Percentiles rank a stretch among this genome's conserved stretches.
Evolutionary conservation across 2,888 invertebrate species (phyloP).

Genomic region (Euproctis similis): DNA sequence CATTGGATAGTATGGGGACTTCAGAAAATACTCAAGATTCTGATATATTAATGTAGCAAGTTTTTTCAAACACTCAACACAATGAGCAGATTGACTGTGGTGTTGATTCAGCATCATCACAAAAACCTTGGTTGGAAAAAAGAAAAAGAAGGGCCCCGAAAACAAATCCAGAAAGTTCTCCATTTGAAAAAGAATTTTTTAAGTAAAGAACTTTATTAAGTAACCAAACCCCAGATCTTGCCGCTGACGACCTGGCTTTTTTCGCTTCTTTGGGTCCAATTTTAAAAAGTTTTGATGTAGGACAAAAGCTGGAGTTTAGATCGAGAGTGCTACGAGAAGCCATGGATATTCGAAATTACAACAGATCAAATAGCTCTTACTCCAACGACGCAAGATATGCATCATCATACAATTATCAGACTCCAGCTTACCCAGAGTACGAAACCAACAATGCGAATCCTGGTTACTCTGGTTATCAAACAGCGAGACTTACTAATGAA

Average conservation of each 20-base stretch:
- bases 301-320: conserved; percentile 21
- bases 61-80: conserved; percentile 16
- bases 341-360: conserved; percentile 9
- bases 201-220: neutral
- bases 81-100: conserved; percentile 19
- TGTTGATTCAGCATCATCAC: conserved; percentile 7
- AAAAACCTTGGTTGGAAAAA: neutral
- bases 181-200: neutral
- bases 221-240: neutral
- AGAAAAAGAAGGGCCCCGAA: conserved; percentile 5
- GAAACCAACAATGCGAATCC: conserved; percentile 10
- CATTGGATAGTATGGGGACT: neutral
- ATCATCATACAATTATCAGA: conserved; percentile 13
- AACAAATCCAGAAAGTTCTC: neutral
- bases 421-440: conserved; percentile 10
- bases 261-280: conserved; percentile 16
- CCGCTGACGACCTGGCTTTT: neutral
- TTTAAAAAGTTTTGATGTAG: conserved; percentile 17
- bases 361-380: conserved; percentile 12
- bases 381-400: conserved; percentile 6
- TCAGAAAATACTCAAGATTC: conserved; percentile 8
- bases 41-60: conserved; percentile 8
- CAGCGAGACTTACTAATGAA: conserved; percentile 8
- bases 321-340: conserved; percentile 21
- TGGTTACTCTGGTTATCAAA: conserved; percentile 12